Base-by-base conservation (phyloP, 2,797 vertebrate genomes). In the Parambassis ranga region DNA sequence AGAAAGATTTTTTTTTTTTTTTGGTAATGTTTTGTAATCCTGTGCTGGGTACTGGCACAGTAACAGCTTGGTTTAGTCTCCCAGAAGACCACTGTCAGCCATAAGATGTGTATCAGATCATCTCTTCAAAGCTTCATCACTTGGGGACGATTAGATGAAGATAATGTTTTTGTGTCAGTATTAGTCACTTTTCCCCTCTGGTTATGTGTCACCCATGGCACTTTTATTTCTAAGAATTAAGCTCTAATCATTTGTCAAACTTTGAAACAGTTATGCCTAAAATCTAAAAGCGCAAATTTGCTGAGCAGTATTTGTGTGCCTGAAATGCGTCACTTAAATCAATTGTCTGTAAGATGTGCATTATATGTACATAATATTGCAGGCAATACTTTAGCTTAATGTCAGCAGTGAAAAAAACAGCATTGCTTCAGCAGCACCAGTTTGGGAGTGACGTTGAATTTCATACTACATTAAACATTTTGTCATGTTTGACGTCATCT, bases 391-490 rank as follows among this genome's bases (percentile, higher is more conserved):
- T 11, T 6, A 61, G 51, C 44, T 48, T 71, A 75, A 53, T 49
- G 71, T 61, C 73, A 72, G 65, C 66, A 56, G 55, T n/a, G 44
- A 70, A 64, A 51, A 47, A 58, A 27, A 56, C 53, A 9, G 41
- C 46, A 5, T 33, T 23, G n/a, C 58, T 77, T 62, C 33, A 56
- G 48, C 66, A 22, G 50, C 68, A 11, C 23, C 67, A 5, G 67
- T 66, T 71, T 65, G 43, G 32, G 42, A 52, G 48, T 82, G 74
- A 76, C 81, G 79, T 67, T 82, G 77, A 81, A 85, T 86, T 88
- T 84, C 76, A 85, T 73, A 74, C 61, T 3, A 77, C 83, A 84
- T 88, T 83, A 87, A 88, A 74, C 75, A 65, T 57, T 71, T 84
- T 66, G 77, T 83, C 75, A 60, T 76, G 70, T 75, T 71, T 41